Conservation (phyloP, 2,888 invertebrate species). For the Isotomurus palustris region DNA sequence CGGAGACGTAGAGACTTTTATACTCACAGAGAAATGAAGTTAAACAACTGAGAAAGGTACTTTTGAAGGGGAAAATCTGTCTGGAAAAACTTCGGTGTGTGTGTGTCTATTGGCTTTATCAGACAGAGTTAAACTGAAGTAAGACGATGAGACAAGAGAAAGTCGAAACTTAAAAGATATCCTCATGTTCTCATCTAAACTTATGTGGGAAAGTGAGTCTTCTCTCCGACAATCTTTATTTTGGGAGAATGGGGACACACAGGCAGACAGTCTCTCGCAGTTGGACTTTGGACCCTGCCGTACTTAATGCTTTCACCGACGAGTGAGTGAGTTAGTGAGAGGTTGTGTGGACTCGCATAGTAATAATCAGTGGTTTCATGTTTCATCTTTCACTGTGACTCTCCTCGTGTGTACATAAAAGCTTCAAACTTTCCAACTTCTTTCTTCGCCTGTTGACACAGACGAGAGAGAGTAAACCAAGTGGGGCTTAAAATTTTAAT, state of each 20-base stretch:
- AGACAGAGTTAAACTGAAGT: background rate
- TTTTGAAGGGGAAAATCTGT: constrained; percentile 40
- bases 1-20: background rate
- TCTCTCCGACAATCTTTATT: too few relatives aligned
- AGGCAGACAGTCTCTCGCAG: background rate
- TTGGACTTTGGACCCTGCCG: too few relatives aligned
- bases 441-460: constrained; percentile 9
- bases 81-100: background rate
- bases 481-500: constrained; percentile 18
- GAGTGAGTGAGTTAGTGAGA: too few relatives aligned
- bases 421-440: background rate
- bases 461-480: background rate
- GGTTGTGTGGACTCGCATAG: too few relatives aligned
- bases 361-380: too few relatives aligned
- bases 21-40: constrained; percentile 27
- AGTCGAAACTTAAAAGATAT: too few relatives aligned
- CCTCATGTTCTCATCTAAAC: too few relatives aligned
- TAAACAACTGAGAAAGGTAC: constrained; percentile 39
- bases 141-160: background rate
- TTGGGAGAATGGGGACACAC: too few relatives aligned
- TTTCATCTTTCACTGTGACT: background rate
- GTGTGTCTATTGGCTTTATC: background rate
- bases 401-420: constrained; percentile 7
- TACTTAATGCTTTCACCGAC: too few relatives aligned
- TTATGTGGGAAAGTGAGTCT: too few relatives aligned